Conservation (phyloP, 2,888 invertebrate genomes). For the Baronia brevicornis region DNA sequence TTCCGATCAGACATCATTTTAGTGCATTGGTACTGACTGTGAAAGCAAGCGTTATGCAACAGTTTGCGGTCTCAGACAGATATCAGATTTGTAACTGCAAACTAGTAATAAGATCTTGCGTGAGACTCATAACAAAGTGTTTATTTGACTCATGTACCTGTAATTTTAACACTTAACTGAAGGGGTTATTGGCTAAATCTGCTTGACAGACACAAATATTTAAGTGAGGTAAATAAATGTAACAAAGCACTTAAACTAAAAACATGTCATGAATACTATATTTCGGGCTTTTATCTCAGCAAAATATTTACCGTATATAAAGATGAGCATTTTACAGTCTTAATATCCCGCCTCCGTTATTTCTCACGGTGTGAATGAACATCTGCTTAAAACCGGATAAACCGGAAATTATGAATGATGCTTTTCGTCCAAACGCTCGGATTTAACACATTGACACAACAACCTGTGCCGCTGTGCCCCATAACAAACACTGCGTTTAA, state of each 20-base stretch:
- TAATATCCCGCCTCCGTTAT: slow-evolving; percentile 35
- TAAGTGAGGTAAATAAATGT: too few species aligned
- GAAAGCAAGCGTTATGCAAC: slow-evolving; percentile 47
- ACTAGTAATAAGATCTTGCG: slow-evolving; percentile 18
- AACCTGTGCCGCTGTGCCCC: slow-evolving; percentile 1
- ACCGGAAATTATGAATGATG: slow-evolving; percentile 45
- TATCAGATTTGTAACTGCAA: slow-evolving; percentile 18
- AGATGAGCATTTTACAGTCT: slow-evolving; percentile 7
- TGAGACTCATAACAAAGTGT: slow-evolving; percentile 15
- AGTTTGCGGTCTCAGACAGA: slow-evolving; percentile 22
- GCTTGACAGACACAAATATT: too few species aligned
- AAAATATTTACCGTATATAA: too few species aligned
- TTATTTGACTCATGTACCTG: slow-evolving; percentile 1
- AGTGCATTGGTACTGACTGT: slow-evolving; percentile 26
- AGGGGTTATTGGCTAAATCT: too few species aligned
- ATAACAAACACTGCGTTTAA: background rate
- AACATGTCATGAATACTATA: too few species aligned
- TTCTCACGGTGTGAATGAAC: slow-evolving; percentile 55
- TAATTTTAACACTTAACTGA: slow-evolving; percentile 2
- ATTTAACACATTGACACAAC: slow-evolving; percentile 9
- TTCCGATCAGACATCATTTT: too few species aligned
- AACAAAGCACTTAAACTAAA: slow-evolving; percentile 11
- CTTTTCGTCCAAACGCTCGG: slow-evolving; percentile 32
- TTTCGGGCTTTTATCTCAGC: too few species aligned
- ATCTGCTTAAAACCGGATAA: slow-evolving; percentile 61